Evolutionary conservation across 2,113 vertebrate genomes (phyloP).

Genomic region (Monopterus albus): DNA sequence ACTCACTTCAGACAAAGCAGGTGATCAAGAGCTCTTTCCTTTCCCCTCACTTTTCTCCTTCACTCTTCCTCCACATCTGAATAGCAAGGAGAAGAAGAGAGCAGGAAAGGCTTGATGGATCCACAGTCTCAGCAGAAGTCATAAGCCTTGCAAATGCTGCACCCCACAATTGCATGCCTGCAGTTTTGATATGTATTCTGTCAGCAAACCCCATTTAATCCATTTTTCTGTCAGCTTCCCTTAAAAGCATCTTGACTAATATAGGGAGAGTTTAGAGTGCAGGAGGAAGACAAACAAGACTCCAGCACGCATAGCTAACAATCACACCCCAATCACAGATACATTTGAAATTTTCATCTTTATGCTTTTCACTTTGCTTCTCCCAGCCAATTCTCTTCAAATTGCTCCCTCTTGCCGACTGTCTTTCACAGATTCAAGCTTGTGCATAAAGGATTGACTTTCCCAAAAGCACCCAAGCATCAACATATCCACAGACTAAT

Average conservation of each 20-base stretch:
- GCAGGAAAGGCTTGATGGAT: slow-evolving; percentile 69
- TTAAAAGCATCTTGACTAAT: slow-evolving; percentile 68
- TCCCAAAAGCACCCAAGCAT: slow-evolving; percentile 14
- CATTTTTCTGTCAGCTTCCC: slow-evolving; percentile 80
- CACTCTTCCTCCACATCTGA: slow-evolving; percentile 51
- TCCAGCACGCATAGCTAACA: slow-evolving; percentile 44
- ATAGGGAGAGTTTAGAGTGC: slow-evolving; percentile 56
- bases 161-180: slow-evolving; percentile 70
- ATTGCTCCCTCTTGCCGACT: neutral
- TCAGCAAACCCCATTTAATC: slow-evolving; percentile 82
- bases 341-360: slow-evolving; percentile 21
- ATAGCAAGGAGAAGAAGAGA: slow-evolving; percentile 54
- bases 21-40: slow-evolving; percentile 80
- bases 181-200: slow-evolving; percentile 81
- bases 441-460: slow-evolving; percentile 3
- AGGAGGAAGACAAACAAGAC: slow-evolving; percentile 59
- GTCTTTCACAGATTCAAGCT: slow-evolving; percentile 9
- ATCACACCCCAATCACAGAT: slow-evolving; percentile 49
- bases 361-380: slow-evolving; percentile 6
- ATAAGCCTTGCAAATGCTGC: slow-evolving; percentile 77
- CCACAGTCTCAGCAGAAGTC: slow-evolving; percentile 77
- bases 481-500: slow-evolving; percentile 7
- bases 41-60: slow-evolving; percentile 37
- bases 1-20: slow-evolving; percentile 86
- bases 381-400: slow-evolving; percentile 8